These are phyloP conservation scores for Girardinichthys multiradiatus DNA, from an alignment of 2,113 vertebrate species.

Conservation along the genomic window DNA sequence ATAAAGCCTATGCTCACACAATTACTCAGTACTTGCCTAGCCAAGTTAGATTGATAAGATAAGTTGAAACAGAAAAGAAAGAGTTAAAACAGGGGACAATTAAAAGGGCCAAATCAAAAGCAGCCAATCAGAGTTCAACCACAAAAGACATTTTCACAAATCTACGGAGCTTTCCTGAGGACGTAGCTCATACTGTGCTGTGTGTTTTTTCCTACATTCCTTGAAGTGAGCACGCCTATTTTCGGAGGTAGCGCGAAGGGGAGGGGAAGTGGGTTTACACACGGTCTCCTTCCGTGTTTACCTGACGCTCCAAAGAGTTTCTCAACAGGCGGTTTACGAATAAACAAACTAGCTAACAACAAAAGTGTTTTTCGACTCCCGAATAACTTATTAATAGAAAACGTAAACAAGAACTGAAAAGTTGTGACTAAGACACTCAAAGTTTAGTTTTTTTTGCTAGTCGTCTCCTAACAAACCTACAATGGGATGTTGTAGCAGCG, in stretches of 20 bases:
- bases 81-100: too few species aligned
- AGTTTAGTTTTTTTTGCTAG: slow-evolving; percentile 22
- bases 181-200: too few species aligned
- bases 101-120: too few species aligned
- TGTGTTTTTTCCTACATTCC: not conserved
- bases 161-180: too few species aligned
- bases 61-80: too few species aligned
- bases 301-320: slow-evolving; percentile 9
- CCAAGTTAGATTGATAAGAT: too few species aligned
- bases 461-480: not conserved
- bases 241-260: not conserved
- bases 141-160: too few species aligned
- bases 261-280: too few species aligned
- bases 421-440: not conserved
- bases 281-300: slow-evolving; percentile 70
- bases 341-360: not conserved
- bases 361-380: not conserved
- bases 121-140: too few species aligned
- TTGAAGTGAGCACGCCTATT: slow-evolving; percentile 35
- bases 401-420: not conserved
- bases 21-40: too few species aligned
- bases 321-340: not conserved
- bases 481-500: slow-evolving; percentile 70
- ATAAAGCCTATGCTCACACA: too few species aligned
- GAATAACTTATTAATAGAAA: not conserved